Base-by-base conservation (phyloP, 2,797 vertebrate genomes). In the Rhabdomys pumilio region DNA sequence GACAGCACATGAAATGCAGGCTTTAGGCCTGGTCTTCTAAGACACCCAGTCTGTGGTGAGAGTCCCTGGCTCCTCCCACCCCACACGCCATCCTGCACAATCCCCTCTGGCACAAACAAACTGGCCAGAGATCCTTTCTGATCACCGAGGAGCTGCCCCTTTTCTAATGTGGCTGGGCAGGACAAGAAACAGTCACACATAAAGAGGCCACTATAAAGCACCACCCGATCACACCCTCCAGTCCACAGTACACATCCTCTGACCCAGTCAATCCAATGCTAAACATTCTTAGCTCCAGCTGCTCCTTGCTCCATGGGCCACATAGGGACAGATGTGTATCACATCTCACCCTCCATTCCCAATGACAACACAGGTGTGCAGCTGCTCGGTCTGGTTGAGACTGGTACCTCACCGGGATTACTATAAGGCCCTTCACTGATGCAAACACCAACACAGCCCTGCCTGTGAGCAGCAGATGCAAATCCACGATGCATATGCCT, bases 151-250 rank as follows among this genome's bases (percentile, higher is more conserved):
- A 14, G 59, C 44, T 19, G 19, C 0, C 29, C 17, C 65, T 1
- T 0, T 15, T 12, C 22, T 1, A 1, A 6, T 0, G 1, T 14
- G 41, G 9, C 34, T 2, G 0, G 9, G 1, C 8, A 29, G 55
- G 19, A 53, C 41, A 17, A 20, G 67, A 55, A 41, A 57, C 38
- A 9, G 53, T 19, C 69, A 10, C 0, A 0, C 1, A 7, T 67
- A 15, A 29, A 47, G 77, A 34, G 13, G 2, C 3, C 4, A 12
- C 11, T 3, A 1, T 20, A 57, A 75, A 73, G 65, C 1, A 1
- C 63, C 0, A 1, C 53, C 24, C 0, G 0, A 9, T 29, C 20
- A 14, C 11, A 59, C 4, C 88, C 53, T 15, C 55, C 0, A 6
- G 41, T 63, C 20, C 0, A 0, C 84, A 69, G 44, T 10, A 9